Evolutionary conservation across 2,888 invertebrate species (phyloP).

Genomic region (Hedychridium roseum): DNA sequence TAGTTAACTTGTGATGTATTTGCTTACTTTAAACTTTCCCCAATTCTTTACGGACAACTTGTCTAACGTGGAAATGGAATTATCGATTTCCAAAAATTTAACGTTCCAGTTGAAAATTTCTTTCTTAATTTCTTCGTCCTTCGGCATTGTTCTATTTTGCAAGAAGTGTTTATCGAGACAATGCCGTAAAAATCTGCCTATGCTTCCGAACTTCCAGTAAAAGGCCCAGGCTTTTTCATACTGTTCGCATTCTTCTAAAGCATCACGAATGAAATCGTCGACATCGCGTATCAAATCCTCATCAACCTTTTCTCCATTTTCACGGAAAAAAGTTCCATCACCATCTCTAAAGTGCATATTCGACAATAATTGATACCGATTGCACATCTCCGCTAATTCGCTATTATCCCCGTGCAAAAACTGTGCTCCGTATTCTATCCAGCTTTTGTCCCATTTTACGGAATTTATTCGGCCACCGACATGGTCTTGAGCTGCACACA

Average conservation of each 20-base stretch:
- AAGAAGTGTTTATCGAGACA: constrained; percentile 64
- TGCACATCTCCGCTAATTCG: constrained; percentile 65
- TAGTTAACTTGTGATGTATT: no score
- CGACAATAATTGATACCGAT: constrained; percentile 64
- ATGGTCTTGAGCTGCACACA: constrained; percentile 62
- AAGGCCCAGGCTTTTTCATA: constrained; percentile 38
- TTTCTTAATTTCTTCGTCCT: constrained; percentile 55
- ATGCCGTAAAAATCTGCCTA: constrained; percentile 59
- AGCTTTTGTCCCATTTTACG: constrained; percentile 55
- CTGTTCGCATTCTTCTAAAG: constrained; percentile 65
- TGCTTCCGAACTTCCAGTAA: constrained; percentile 36
- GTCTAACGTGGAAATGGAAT: constrained; percentile 68
- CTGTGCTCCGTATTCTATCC: constrained; percentile 71
- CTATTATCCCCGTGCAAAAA: constrained; percentile 71
- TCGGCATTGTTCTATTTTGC: constrained; percentile 51
- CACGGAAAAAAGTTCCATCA: constrained; percentile 66
- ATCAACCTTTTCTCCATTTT: constrained; percentile 65
- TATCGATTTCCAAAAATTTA: constrained; percentile 71
- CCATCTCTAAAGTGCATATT: constrained; percentile 67
- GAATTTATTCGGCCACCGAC: constrained; percentile 69
- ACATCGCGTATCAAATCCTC: constrained; percentile 65
- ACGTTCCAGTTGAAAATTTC: constrained; percentile 71
- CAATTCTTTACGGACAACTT: constrained; percentile 69
- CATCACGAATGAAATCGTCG: constrained; percentile 65
- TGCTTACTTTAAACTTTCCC: constrained; percentile 66